Evolutionary conservation across 1,140 invertebrate genomes (phyloP).

Genomic region (Philaenus spumarius): DNA sequence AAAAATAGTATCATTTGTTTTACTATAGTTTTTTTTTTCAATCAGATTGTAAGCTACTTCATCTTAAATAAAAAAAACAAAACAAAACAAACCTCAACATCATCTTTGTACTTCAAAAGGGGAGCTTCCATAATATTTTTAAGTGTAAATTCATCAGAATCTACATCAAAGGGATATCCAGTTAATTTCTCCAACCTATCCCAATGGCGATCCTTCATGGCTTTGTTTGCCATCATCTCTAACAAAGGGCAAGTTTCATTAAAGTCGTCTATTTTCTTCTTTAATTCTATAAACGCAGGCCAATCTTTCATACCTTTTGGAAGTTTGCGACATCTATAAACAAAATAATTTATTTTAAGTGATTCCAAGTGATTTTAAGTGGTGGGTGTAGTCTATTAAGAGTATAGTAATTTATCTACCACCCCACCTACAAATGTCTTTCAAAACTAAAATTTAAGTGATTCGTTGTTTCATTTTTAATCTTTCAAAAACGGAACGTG

Average conservation of each 20-base stretch:
- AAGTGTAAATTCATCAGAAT: slow-evolving; percentile 70
- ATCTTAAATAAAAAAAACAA: slow-evolving; percentile 1
- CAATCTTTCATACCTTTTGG: slow-evolving; percentile 80
- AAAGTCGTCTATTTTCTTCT: slow-evolving; percentile 86
- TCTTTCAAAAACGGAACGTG: too few species aligned
- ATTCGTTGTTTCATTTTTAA: too few species aligned
- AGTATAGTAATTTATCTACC: too few species aligned
- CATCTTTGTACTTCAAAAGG: slow-evolving; percentile 73
- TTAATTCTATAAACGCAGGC: slow-evolving; percentile 80
- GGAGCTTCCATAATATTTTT: slow-evolving; percentile 78
- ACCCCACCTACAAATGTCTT: too few species aligned
- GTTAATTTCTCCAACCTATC: slow-evolving; percentile 62
- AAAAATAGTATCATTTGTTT: neutral
- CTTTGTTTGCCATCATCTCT: slow-evolving; percentile 83
- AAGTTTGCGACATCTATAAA: slow-evolving; percentile 61
- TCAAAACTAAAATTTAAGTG: too few species aligned
- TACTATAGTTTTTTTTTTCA: neutral
- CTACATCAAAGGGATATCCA: slow-evolving; percentile 66
- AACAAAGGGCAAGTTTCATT: slow-evolving; percentile 80
- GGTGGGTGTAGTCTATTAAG: too few species aligned
- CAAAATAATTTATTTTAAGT: too few species aligned
- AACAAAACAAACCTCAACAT: slow-evolving; percentile 62
- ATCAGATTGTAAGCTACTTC: neutral
- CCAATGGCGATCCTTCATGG: slow-evolving; percentile 88
- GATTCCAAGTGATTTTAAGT: too few species aligned